Percentiles rank a stretch among this genome's conserved stretches.
phyloP scores from a whole-genome alignment of 2,113 vertebrate species.

The Phylloscopus whistleri region DNA sequence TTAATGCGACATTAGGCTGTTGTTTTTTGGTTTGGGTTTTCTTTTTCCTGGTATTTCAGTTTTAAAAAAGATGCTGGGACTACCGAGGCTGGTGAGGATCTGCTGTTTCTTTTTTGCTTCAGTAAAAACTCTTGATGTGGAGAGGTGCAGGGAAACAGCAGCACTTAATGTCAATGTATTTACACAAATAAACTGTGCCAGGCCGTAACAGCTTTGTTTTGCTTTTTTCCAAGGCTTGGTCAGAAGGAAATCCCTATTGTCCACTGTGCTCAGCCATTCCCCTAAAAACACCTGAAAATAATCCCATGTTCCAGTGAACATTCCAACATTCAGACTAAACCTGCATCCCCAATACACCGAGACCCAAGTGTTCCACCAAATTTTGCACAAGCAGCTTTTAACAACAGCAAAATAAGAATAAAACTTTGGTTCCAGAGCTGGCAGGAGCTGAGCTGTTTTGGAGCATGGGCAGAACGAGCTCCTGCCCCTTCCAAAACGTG shows the following conservation, averaged over 20 bases:
- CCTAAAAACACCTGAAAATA: not conserved
- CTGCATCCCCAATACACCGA: not conserved
- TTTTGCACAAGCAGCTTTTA: not conserved
- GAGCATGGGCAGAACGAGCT: rapidly evolving
- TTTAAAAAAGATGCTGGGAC: not conserved
- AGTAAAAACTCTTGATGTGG: not conserved
- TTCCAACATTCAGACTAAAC: not conserved
- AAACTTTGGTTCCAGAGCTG: not conserved
- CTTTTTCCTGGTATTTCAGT: not conserved
- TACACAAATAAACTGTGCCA: not conserved
- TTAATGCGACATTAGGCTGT: conserved; percentile 14
- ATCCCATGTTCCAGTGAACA: not conserved
- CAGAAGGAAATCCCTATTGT: not conserved
- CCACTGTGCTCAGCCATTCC: not conserved
- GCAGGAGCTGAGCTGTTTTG: not conserved
- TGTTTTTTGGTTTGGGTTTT: not conserved
- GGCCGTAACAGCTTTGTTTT: not conserved
- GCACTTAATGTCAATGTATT: not conserved
- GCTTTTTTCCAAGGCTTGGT: not conserved
- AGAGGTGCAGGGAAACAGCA: not conserved
- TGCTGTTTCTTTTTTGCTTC: not conserved
- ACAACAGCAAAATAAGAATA: not conserved
- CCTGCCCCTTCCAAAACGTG: not conserved
- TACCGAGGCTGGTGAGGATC: not conserved
- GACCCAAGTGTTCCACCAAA: rapidly evolving